Evolutionary conservation across 2,797 vertebrate genomes (phyloP), one percentile per base, ranked within the genome.

Genomic region (Sciaenops ocellatus): DNA sequence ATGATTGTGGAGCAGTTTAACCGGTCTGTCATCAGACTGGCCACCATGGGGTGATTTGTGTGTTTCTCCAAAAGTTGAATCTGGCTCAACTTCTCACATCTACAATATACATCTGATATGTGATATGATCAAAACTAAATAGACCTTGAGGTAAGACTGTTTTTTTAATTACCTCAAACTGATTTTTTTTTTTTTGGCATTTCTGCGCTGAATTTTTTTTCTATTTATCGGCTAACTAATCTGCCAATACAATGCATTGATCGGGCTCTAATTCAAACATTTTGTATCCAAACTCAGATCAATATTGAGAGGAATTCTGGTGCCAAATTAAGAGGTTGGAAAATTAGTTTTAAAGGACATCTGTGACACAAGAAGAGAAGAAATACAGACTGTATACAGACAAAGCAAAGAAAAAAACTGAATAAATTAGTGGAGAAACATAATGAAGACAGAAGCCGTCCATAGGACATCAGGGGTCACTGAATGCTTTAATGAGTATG

Each of bases 321-420:
- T 34, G 50, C 50, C 44, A 51, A 51, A 59, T 80, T 78, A 52
- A 48, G 44, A 59, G 11, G 20, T 26, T 30, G 18, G 55, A 20
- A 28, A 62, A 78, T 73, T n/a, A 38, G 42, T 69, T 67, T 41
- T 26, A 76, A 72, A 73, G 41, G 52, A 48, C n/a, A 48, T 30
- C 0, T 26, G 20, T 6, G 28, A 64, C 15, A 60, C 13, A 63
- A 52, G 42, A 51, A 34, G 18, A 78, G 20, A 48, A 38, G 2
- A 38, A 38, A 38, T 9, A 38, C 34, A 9, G 34, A 38, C 34
- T 38, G 34, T 38, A 38, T 2, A 9, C 34, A 38, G 34, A 38
- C 34, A 9, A 3, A 38, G 34, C 9, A 38, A 38, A 38, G 34
- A 38, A 38, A 38, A 8, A 38, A 38, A 0, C 8, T 38, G 34